Evolutionary conservation across 2,113 vertebrate species (phyloP).

Genomic region (Sinosuthora webbiana): DNA sequence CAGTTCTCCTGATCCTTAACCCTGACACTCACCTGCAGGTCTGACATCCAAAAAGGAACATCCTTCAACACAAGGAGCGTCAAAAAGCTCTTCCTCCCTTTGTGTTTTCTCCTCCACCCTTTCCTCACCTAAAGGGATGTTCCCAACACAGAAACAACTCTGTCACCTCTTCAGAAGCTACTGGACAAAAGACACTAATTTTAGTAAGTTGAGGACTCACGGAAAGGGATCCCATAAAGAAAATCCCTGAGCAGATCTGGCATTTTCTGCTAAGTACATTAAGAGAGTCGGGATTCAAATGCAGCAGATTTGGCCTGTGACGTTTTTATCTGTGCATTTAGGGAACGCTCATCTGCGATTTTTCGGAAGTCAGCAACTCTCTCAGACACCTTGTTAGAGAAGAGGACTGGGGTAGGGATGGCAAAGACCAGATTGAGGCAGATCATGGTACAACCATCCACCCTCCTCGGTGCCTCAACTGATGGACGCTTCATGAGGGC

Average conservation of each 20-base stretch:
- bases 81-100: neutral
- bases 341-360: neutral
- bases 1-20: neutral
- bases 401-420: neutral
- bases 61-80: neutral
- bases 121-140: neutral
- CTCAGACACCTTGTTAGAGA: neutral
- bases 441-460: neutral
- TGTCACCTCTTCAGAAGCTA: neutral
- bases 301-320: neutral
- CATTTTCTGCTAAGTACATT: neutral
- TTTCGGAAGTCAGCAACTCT: neutral
- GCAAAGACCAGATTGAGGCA: neutral
- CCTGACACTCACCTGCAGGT: neutral
- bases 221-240: neutral
- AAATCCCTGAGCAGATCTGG: neutral
- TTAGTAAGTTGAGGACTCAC: neutral
- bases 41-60: neutral
- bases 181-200: neutral
- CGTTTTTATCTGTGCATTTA: neutral
- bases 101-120: neutral
- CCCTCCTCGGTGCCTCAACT: fast-evolving
- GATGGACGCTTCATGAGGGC: neutral
- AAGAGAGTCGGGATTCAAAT: neutral
- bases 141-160: neutral